A percentile compares a stretch with the other conserved stretches of the same genome.
Evolutionary conservation across 1,140 invertebrate species (phyloP).

Genomic region (Drosophila takahashii): DNA sequence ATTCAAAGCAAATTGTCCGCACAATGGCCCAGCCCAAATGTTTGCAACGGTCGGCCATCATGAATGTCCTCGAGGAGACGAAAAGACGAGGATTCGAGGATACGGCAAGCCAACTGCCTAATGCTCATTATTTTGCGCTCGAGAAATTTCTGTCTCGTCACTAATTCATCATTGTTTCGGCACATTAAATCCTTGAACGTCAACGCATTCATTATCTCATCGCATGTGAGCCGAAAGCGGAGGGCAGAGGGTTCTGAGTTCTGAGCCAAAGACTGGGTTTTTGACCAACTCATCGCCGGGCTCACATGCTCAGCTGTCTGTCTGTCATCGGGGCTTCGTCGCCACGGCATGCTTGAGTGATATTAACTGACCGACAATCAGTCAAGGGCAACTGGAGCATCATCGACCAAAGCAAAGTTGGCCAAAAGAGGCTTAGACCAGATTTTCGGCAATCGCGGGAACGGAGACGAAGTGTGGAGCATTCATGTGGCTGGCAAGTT

Average conservation of each 20-base stretch:
- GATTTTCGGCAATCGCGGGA: conserved; percentile 44
- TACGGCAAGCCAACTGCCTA: conserved; percentile 51
- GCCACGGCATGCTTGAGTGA: conserved; percentile 71
- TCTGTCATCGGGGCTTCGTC: conserved; percentile 55
- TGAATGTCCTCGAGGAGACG: conserved; percentile 28
- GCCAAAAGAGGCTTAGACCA: conserved; percentile 61
- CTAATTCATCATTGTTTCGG: conserved; percentile 83
- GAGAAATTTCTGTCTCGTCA: conserved; percentile 83
- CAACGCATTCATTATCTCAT: conserved; percentile 82
- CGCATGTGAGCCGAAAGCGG: conserved; percentile 32
- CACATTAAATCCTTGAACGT: conserved; percentile 83
- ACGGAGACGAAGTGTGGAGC: conserved; percentile 11
- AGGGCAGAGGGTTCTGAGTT: too few species aligned
- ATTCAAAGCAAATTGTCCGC: conserved; percentile 82
- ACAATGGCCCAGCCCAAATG: conserved; percentile 50
- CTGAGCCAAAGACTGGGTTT: conserved; percentile 23
- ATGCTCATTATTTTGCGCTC: conserved; percentile 79
- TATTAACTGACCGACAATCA: conserved; percentile 83
- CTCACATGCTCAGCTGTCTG: conserved; percentile 59
- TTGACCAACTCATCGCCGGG: conserved; percentile 72
- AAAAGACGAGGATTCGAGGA: neutral
- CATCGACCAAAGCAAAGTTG: conserved; percentile 42
- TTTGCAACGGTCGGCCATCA: conserved; percentile 30
- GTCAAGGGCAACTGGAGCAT: conserved; percentile 63
- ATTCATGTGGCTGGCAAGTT: conserved; percentile 49